phyloP scores from a whole-genome alignment of 37 sponge, comb jelly and placozoan species.

The Halichondria panicea region DNA sequence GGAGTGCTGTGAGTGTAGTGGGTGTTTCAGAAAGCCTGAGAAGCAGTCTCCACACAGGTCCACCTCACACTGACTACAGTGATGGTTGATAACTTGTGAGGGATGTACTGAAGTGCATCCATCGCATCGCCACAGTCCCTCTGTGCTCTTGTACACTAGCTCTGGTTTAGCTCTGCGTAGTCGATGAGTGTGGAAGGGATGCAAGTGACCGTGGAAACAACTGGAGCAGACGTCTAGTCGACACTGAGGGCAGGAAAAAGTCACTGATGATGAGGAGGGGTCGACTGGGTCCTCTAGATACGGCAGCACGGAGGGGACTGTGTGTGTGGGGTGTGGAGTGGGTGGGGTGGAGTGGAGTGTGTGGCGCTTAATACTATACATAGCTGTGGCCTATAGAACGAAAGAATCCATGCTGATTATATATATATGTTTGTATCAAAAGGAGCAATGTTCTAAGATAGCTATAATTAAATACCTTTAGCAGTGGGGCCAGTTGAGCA shows the following conservation, averaged over 20 bases:
- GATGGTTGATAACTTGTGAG: not conserved
- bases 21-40: slow-evolving; percentile 35
- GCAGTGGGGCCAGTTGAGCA: no score
- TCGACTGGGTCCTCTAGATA: no score
- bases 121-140: slow-evolving; percentile 66
- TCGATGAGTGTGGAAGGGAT: slow-evolving; percentile 57
- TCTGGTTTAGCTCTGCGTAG: slow-evolving; percentile 30
- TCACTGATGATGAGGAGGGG: no score
- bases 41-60: slow-evolving; percentile 60
- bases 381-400: no score
- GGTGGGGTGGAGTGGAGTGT: no score
- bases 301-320: no score
- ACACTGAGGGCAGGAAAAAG: slow-evolving; percentile 49
- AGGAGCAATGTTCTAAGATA: no score
- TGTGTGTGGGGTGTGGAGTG: no score
- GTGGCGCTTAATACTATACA: no score
- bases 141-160: slow-evolving; percentile 36
- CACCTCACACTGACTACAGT: slow-evolving; percentile 49
- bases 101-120: slow-evolving; percentile 33
- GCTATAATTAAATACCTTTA: no score
- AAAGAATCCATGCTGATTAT: no score
- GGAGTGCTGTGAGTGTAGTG: slow-evolving; percentile 37
- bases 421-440: no score
- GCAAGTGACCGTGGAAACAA: slow-evolving; percentile 41
- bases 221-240: slow-evolving; percentile 38